Percentiles rank a stretch among this genome's conserved stretches.
Evolutionary conservation across 2,113 vertebrate genomes (phyloP).

Genomic region (Chaenogobius annularis): DNA sequence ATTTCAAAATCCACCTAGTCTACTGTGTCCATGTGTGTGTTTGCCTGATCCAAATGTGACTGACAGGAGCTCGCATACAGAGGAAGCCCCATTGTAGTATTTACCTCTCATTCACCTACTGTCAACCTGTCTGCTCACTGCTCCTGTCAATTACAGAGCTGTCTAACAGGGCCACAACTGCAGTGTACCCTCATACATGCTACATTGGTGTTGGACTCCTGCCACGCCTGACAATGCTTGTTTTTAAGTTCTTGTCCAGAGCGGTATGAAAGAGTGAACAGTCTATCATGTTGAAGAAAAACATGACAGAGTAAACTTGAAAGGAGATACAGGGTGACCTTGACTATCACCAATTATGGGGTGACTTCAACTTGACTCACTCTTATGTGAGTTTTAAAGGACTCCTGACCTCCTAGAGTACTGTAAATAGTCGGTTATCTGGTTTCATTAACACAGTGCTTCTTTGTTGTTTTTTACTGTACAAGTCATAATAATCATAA

Average conservation of each 20-base stretch:
- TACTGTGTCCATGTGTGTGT: background rate
- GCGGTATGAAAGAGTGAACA: background rate
- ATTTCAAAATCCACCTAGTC: too few species aligned
- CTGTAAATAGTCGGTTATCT: too few species aligned
- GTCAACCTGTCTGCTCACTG: conserved; percentile 35
- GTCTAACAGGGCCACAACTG: conserved; percentile 20
- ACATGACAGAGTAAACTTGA: background rate
- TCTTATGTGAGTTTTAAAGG: too few species aligned
- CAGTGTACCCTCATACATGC: conserved; percentile 39
- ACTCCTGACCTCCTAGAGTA: too few species aligned
- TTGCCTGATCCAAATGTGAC: conserved; percentile 14
- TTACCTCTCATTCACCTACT: conserved; percentile 34
- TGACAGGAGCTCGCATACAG: conserved; percentile 37
- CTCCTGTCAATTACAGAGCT: conserved; percentile 34
- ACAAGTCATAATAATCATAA: too few species aligned
- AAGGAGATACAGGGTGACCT: background rate
- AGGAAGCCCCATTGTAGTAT: conserved; percentile 41
- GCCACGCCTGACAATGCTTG: conserved; percentile 30
- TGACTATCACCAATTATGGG: background rate
- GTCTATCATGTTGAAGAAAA: background rate
- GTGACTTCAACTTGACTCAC: background rate
- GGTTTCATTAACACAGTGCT: too few species aligned
- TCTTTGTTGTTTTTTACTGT: too few species aligned
- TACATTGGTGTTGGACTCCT: conserved; percentile 41
- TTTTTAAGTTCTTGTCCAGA: conserved; percentile 2